phyloP scores from a whole-genome alignment of 2,113 vertebrate species.

The human region GRCh38 chr1:183279001-183279500 shows the following conservation, averaged over 20 bases:
- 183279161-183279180: not conserved
- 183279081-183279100: accelerated
- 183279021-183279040: accelerated
- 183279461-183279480: not conserved
- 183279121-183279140: not conserved
- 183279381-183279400: too few relatives aligned
- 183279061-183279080: not conserved
- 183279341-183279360: not conserved
- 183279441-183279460: not conserved
- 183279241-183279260: not conserved
- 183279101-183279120: accelerated
- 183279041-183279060: not conserved
- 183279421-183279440: not conserved
- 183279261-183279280: not conserved
- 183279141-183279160: not conserved
- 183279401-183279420: not conserved
- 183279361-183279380: not conserved
- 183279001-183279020: not conserved
- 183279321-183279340: not conserved
- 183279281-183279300: not conserved
- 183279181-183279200: not conserved
- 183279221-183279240: not conserved
- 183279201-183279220: too few relatives aligned
- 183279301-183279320: not conserved
- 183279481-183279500: not conserved